Percentiles rank a stretch among this genome's conserved stretches.
phyloP scores from a whole-genome alignment of 2,888 invertebrate species.

The Caenorhabditis japonica region DNA sequence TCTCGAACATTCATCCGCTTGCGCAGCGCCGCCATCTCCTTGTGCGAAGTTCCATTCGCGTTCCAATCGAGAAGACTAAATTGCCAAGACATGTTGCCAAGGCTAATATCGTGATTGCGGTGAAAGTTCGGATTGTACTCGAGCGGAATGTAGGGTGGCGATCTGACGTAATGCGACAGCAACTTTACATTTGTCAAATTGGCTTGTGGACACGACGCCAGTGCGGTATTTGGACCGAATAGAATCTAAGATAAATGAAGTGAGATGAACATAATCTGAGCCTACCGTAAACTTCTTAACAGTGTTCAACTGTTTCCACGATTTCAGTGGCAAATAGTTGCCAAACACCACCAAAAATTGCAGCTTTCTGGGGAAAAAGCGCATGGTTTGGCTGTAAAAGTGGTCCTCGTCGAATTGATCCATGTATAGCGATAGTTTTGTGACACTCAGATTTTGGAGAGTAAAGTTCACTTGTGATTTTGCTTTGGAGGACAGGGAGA shows the following conservation, averaged over 20 bases:
- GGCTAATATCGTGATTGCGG: conserved; percentile 16
- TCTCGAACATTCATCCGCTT: conserved; percentile 1
- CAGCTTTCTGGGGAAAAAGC: conserved; percentile 29
- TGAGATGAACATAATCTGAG: too few species aligned
- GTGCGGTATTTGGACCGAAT: conserved; percentile 43
- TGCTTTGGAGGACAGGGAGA: conserved; percentile 35
- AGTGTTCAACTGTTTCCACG: conserved; percentile 25
- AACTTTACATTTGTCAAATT: conserved; percentile 38
- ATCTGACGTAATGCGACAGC: conserved; percentile 47
- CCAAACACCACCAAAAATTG: conserved; percentile 47
- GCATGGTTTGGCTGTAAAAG: conserved; percentile 22
- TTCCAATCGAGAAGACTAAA: conserved; percentile 47
- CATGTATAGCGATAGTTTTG: conserved; percentile 50
- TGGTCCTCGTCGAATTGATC: conserved; percentile 44
- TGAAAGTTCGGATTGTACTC: conserved; percentile 26
- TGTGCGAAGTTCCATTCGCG: conserved; percentile 3
- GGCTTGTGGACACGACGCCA: conserved; percentile 40
- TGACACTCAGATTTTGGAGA: conserved; percentile 22
- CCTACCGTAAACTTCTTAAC: conserved; percentile 24
- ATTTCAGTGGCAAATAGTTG: conserved; percentile 37
- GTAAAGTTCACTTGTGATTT: neutral
- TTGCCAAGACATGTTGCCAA: conserved; percentile 28
- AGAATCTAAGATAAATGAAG: conserved; percentile 31
- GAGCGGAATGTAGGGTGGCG: conserved; percentile 39
- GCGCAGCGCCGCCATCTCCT: conserved; percentile 3